Evolutionary conservation across 2,113 vertebrate genomes (phyloP).

Genomic region (Nothoprocta perdicaria): DNA sequence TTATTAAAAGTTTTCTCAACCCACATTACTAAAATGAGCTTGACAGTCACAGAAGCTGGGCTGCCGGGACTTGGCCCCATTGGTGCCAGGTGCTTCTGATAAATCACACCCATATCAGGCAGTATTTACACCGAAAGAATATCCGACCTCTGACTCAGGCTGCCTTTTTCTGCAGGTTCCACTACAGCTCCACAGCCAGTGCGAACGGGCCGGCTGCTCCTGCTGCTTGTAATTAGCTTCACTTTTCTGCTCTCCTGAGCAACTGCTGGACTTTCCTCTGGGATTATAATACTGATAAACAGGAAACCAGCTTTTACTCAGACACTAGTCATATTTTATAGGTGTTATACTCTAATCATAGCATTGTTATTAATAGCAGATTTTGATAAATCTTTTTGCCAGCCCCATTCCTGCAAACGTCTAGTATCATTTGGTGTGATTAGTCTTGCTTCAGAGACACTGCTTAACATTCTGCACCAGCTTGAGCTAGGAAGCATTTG

Average conservation of each 20-base stretch:
- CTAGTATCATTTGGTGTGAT: not conserved
- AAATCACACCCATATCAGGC: not conserved
- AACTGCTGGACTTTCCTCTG: constrained; percentile 1
- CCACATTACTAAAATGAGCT: not conserved
- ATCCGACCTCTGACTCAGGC: not conserved
- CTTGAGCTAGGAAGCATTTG: constrained; percentile 46
- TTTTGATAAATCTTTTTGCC: constrained; percentile 40
- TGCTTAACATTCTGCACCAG: constrained; percentile 22
- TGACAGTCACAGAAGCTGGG: not conserved
- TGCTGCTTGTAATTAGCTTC: constrained; percentile 41
- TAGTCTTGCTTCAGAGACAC: constrained; percentile 53
- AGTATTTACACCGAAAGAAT: not conserved
- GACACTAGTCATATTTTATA: not conserved
- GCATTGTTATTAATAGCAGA: constrained; percentile 42
- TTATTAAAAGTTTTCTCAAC: not conserved
- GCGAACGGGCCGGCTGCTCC: not conserved
- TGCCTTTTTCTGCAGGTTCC: not conserved
- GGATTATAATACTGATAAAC: not conserved
- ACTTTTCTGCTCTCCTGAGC: constrained; percentile 31
- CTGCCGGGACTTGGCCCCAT: fast-evolving
- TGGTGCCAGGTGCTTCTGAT: not conserved
- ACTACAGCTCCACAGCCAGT: not conserved
- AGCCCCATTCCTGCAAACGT: constrained; percentile 33
- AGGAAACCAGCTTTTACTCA: not conserved
- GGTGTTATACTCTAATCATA: constrained; percentile 22